These are phyloP conservation scores for Saguinus imperator DNA, from an alignment of 2,113 vertebrate genomes.

Conservation along the genomic window DNA sequence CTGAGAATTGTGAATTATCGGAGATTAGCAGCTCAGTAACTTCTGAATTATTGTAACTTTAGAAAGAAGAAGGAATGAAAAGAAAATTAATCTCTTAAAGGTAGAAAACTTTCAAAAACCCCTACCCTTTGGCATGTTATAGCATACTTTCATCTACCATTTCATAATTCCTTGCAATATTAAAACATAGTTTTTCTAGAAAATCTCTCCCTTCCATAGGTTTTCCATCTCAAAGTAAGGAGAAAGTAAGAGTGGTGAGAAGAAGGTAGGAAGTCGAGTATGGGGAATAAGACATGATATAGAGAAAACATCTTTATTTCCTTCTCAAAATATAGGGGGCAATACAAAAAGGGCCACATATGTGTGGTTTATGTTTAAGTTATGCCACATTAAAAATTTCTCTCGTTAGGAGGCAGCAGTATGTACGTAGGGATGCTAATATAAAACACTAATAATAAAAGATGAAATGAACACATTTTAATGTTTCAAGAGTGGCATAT, in stretches of 20 bases:
- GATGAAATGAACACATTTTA: constrained; percentile 45
- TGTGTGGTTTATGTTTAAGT: neutral
- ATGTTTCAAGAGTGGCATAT: neutral
- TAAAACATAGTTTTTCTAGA: constrained; percentile 40
- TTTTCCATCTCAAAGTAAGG: neutral
- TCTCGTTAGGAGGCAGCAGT: constrained; percentile 36
- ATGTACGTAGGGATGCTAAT: neutral
- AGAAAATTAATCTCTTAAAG: neutral
- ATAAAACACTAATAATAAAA: constrained; percentile 28
- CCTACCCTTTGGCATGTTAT: neutral
- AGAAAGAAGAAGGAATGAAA: neutral
- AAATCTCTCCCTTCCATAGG: neutral
- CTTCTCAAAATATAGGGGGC: neutral
- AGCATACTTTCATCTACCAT: neutral
- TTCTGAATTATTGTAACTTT: neutral
- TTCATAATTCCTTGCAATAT: neutral
- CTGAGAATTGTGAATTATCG: neutral
- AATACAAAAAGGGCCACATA: neutral
- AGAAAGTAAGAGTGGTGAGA: neutral
- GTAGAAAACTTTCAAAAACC: neutral
- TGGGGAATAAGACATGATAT: neutral
- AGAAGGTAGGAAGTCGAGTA: neutral
- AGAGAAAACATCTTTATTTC: neutral
- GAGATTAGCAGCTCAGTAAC: neutral
- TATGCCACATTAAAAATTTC: constrained; percentile 6